Conservation (phyloP, 2,113 vertebrate species). For the Raja brachyura region DNA sequence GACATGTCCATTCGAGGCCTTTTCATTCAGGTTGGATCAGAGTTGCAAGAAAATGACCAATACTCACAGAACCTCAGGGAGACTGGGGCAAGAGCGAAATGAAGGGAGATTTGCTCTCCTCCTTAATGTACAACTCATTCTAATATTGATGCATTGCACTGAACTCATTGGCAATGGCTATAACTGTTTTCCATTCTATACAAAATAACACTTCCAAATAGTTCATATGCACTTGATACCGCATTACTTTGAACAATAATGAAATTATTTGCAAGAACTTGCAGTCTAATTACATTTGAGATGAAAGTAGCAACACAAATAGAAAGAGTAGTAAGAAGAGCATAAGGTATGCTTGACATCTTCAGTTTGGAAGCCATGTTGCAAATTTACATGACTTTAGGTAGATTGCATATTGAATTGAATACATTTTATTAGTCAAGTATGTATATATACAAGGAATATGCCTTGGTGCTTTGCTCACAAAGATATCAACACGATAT, state of each 20-base stretch:
- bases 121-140: background rate
- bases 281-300: background rate
- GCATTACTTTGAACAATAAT: background rate
- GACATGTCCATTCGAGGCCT: background rate
- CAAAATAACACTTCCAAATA: background rate
- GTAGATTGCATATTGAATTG: too few species aligned
- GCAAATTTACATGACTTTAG: too few species aligned
- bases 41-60: background rate
- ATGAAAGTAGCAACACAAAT: background rate
- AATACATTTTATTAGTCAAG: too few species aligned
- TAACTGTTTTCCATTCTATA: background rate
- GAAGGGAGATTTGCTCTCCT: background rate
- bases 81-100: background rate
- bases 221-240: background rate
- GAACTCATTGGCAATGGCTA: background rate
- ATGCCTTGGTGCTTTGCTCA: too few species aligned
- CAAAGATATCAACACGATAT: too few species aligned
- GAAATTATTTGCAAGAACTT: background rate
- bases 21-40: background rate
- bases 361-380: too few species aligned
- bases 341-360: too few species aligned
- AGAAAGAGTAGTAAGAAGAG: too few species aligned
- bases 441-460: too few species aligned
- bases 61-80: background rate
- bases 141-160: background rate